Base-by-base conservation (phyloP, 2,888 invertebrate species). In the Synergus laeviventris region DNA sequence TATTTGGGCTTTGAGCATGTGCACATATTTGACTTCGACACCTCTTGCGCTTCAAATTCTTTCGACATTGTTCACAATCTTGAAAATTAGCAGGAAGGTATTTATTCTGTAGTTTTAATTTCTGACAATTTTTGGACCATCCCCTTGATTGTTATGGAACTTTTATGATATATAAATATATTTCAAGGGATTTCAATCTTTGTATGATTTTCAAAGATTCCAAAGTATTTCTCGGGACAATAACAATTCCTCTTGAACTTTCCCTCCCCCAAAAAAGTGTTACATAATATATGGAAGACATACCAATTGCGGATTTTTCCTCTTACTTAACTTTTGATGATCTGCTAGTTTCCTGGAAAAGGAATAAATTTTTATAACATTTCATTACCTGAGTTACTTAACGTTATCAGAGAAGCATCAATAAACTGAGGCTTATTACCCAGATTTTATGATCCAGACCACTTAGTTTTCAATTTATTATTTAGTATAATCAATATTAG, bases 371-470 rank as follows among this genome's bases (percentile, higher is more conserved):
- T 14, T 24, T 1, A 18, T 66, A 1, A 45, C 16, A 18, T 45
- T 66, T 66, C 39, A 66, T 66, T 66, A 66, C 66, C 45, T 16
- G 12, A 42, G 16, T 42, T 42, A 42, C 66, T 66, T 66, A 24
- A 66, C 42, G 5, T 66, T 66, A 66, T 66, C 66, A 66, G 24
- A 66, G 66, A 3, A 24, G 24, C 21, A 39, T 64, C 38, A 56
- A 4, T 42, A 59, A 42, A 42, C 9, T n/a, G 11, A 16, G n/a
- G 36, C 4, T 62, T 36, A 38, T n/a, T 4, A 24, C 21, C 21
- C 7, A 21, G 42, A 66, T 42, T 66, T 66, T 66, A 66, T 66
- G 42, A 45, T 16, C 42, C 42, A 24, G 66, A 24, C 45, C 45
- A 66, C 66, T 66, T 66, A 66, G 45, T 66, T 14, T 9, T 49